phyloP scores from a whole-genome alignment of 2,113 vertebrate genomes.

The Strigops habroptila region DNA sequence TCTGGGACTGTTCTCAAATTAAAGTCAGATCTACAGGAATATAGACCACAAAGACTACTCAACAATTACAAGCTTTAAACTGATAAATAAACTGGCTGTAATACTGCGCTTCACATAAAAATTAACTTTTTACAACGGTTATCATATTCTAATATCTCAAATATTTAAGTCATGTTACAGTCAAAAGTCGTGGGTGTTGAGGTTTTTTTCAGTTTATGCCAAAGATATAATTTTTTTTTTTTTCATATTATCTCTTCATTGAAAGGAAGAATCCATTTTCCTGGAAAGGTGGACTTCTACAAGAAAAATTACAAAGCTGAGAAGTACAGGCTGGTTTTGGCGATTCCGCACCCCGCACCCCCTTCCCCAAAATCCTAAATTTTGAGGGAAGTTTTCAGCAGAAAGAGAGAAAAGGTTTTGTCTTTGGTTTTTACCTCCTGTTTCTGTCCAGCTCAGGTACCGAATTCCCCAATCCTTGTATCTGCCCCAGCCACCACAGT shows the following conservation, averaged over 20 bases:
- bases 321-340: neutral
- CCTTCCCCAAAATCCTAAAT: neutral
- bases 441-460: neutral
- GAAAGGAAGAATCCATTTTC: neutral
- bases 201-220: neutral
- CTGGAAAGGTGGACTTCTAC: neutral
- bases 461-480: neutral
- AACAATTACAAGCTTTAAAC: neutral
- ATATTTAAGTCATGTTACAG: neutral
- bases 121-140: neutral
- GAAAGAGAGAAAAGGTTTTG: neutral
- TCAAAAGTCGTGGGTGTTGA: neutral
- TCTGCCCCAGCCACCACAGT: neutral
- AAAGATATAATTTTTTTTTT: neutral
- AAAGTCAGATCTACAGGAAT: neutral
- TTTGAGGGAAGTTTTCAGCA: neutral
- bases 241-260: neutral
- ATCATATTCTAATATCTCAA: neutral
- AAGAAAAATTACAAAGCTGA: neutral
- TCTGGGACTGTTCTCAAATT: neutral
- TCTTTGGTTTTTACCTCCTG: neutral
- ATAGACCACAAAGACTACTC: neutral
- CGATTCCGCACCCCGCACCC: accelerated
- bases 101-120: neutral
- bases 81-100: neutral